These are phyloP conservation scores for Taeniopygia guttata DNA, from an alignment of 2,797 vertebrate genomes.

Conservation along the genomic window DNA sequence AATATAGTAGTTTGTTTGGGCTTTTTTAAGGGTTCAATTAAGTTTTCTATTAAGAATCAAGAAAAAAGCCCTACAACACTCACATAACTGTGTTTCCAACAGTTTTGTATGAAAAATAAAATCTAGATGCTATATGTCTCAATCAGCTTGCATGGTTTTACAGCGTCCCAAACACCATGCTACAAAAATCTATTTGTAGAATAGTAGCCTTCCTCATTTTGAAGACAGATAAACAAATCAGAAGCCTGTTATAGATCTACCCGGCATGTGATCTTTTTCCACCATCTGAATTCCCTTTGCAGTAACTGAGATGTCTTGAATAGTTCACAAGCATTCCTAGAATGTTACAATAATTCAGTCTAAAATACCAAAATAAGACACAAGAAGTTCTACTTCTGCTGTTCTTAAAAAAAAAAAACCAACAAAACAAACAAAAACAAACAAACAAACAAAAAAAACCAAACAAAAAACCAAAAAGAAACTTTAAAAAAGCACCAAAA, in stretches of 20 bases:
- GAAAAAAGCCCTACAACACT: not conserved
- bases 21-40: not conserved
- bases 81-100: not conserved
- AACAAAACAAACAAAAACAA: no score
- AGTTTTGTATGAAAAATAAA: not conserved
- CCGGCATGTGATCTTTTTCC: not conserved
- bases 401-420: not conserved
- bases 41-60: not conserved
- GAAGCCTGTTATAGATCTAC: not conserved
- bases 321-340: not conserved
- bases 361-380: not conserved
- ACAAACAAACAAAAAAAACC: no score
- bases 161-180: not conserved
- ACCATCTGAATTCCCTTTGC: not conserved
- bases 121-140: not conserved
- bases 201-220: not conserved
- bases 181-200: not conserved
- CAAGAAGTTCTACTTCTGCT: rapidly evolving
- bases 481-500: no score
- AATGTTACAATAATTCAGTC: not conserved
- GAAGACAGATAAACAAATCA: not conserved
- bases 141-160: not conserved
- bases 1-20: not conserved
- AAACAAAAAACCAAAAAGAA: not conserved
- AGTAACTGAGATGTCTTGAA: not conserved